Conservation (phyloP, 2,888 invertebrate species). For the Eudasyphora cyanicolor region DNA sequence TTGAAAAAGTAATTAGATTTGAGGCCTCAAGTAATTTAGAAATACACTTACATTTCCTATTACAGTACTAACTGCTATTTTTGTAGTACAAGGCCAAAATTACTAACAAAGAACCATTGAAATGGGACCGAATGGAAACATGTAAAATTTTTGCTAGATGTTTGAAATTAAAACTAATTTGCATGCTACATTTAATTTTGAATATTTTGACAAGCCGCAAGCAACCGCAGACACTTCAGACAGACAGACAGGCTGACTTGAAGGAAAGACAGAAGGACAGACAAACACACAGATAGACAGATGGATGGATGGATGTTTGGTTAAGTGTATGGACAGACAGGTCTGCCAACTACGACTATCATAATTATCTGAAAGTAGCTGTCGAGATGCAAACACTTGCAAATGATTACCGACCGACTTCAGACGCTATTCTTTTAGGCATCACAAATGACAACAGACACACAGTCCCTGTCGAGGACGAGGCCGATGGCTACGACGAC, state of each 20-base stretch:
- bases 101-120: not conserved
- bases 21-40: conserved; percentile 33
- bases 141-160: not conserved
- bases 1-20: conserved; percentile 47
- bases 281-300: not conserved
- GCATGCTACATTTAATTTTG: conserved; percentile 49
- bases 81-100: not conserved
- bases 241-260: too few species aligned
- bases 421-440: not conserved
- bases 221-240: conserved; percentile 23
- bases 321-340: not conserved
- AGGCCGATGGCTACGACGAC: too few species aligned
- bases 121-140: not conserved
- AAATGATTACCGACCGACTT: too few species aligned
- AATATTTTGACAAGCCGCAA: conserved; percentile 40
- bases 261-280: not conserved
- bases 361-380: conserved; percentile 24
- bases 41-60: not conserved
- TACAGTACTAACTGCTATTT: not conserved
- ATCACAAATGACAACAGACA: conserved; percentile 6
- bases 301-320: not conserved
- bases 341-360: not conserved
- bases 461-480: not conserved
- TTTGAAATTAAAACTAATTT: conserved; percentile 55
- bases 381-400: not conserved